Evolutionary conservation across 2,797 vertebrate species (phyloP), one percentile per base, ranked within the genome.

Genomic region (Dryobates pubescens): DNA sequence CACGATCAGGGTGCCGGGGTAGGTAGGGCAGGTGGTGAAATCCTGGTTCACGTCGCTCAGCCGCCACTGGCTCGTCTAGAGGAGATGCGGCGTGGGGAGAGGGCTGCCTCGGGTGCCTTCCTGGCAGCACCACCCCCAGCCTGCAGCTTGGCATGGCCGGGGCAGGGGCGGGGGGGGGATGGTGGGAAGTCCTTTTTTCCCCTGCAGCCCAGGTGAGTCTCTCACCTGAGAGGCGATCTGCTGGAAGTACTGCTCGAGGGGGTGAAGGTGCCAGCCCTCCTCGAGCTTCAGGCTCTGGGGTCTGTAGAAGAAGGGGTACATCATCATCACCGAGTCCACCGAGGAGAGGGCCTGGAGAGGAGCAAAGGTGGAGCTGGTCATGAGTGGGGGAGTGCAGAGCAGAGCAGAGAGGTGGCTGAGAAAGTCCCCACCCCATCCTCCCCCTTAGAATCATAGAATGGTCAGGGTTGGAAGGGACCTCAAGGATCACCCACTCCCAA

Each of bases 221-320:
- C 10, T 98, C 96, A 99, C 99, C 62, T 98, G 96, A 3, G 90
- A 93, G 70, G 97, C 83, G 14, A 98, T 94, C 58, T 95, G 96
- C 29, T 95, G 89, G 96, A 98, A 98, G 82, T 97, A 93, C 17
- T 89, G 87, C 92, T 98, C 96, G 2, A 94, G 90, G 14, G 96
- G 93, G 7, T 96, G 97, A 4, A 97, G 97, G 24, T 97, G 97
- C 98, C 98, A 98, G 24, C 98, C 97, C 16, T 97, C 96, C 62
- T 93, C 95, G 20, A 98, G 95, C 58, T 93, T 97, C 96, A 97
- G 96, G 45, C 93, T 79, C 65, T 95, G 79, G 6, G 98, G 98
- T 69, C 98, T 98, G 96, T 98, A 96, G 97, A 99, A 99, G 97
- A 98, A 99, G 6, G 98, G 98, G 96, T 98, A 99, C 97, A 97